These are phyloP conservation scores for Mesocentrotus franciscanus DNA, from an alignment of 53 echinoderm and acorn worm species.

Conservation along the genomic window DNA sequence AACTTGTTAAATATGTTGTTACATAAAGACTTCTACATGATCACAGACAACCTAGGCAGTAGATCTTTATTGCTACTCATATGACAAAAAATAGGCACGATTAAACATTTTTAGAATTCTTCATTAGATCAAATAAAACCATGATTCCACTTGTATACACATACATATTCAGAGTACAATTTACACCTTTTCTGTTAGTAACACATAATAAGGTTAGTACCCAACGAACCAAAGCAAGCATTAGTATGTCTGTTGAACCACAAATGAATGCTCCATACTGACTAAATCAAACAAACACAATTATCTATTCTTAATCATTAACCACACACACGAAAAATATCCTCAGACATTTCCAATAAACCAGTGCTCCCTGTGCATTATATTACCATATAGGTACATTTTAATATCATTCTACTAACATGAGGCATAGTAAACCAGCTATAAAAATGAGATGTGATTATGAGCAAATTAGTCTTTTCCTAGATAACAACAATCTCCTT, in stretches of 20 bases:
- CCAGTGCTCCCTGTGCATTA: not conserved
- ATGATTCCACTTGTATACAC: not conserved
- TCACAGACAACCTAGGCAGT: not conserved
- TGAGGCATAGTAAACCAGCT: not conserved
- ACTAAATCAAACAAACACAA: not conserved
- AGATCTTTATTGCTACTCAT: not conserved
- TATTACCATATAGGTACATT: not conserved
- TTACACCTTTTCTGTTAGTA: constrained; percentile 8
- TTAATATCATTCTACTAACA: not conserved
- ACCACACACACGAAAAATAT: not conserved
- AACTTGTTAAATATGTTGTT: not conserved
- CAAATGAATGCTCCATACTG: not conserved
- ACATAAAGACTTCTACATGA: not conserved
- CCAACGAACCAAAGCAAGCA: not conserved
- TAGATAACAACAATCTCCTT: not conserved
- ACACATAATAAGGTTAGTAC: not conserved
- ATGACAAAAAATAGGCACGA: not conserved
- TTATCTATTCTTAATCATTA: not conserved
- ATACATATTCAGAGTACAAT: not conserved
- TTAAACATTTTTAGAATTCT: not conserved
- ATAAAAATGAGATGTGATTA: not conserved
- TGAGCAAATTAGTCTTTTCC: not conserved
- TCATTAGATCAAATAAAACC: not conserved
- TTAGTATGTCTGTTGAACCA: not conserved
- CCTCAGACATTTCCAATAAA: not conserved